phyloP scores from a whole-genome alignment of 2,113 vertebrate species.

The Paradisaea rubra region DNA sequence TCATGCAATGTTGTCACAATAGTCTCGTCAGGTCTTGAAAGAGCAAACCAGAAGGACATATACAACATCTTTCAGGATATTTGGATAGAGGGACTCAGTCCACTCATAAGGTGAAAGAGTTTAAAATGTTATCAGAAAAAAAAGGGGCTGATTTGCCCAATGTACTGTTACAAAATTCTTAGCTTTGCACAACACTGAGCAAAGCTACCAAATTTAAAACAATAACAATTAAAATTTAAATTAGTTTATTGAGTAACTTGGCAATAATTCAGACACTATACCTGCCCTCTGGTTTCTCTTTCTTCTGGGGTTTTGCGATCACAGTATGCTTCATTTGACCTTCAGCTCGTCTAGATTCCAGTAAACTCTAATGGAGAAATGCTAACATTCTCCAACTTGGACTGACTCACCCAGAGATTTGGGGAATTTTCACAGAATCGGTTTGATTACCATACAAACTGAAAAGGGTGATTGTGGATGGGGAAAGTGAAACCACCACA shows the following conservation, averaged over 20 bases:
- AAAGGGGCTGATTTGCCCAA: not conserved
- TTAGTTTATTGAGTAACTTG: not conserved
- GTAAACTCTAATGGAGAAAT: not conserved
- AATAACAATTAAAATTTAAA: not conserved
- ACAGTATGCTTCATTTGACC: not conserved
- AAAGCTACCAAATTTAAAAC: not conserved
- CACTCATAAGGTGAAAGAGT: not conserved
- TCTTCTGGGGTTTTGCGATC: not conserved
- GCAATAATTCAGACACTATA: not conserved
- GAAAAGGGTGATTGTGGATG: not conserved
- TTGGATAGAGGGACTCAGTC: not conserved
- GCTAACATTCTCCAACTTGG: not conserved
- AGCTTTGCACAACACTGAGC: not conserved
- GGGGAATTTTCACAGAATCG: not conserved
- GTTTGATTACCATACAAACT: not conserved
- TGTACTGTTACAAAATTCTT: not conserved
- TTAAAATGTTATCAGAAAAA: not conserved
- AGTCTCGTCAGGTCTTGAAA: not conserved
- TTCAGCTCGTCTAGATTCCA: not conserved
- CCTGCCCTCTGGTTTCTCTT: not conserved
- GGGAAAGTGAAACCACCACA: not conserved
- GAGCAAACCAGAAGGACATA: not conserved
- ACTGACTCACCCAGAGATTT: not conserved
- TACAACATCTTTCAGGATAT: not conserved
- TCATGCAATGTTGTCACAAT: not conserved